These are phyloP conservation scores for Apteryx owenii DNA, from an alignment of 2,113 vertebrate species.

Conservation along the genomic window DNA sequence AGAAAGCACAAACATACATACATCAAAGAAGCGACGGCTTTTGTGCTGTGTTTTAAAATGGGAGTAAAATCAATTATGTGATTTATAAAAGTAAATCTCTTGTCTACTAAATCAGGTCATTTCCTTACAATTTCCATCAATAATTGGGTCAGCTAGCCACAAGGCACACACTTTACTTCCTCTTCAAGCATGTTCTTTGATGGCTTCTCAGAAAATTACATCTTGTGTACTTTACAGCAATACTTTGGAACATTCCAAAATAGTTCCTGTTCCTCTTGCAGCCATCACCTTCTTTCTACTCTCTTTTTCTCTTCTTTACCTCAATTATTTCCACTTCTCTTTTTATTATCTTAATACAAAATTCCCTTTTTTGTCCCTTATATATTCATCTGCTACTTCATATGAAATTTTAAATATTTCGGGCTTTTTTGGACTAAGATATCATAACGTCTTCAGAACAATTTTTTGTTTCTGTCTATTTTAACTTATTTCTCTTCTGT, in stretches of 20 bases:
- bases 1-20: neutral
- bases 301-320: neutral
- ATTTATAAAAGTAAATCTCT: neutral
- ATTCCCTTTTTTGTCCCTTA: neutral
- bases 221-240: neutral
- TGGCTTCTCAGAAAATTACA: conserved; percentile 50
- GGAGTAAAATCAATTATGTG: neutral
- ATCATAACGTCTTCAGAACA: neutral
- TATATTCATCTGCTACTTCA: neutral
- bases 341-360: neutral
- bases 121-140: neutral
- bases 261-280: neutral
- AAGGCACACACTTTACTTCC: conserved; percentile 24
- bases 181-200: neutral
- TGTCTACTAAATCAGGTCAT: neutral
- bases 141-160: conserved; percentile 52
- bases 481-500: neutral
- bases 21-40: neutral
- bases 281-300: neutral
- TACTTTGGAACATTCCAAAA: neutral
- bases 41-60: neutral
- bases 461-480: neutral
- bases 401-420: neutral
- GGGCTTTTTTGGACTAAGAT: neutral
- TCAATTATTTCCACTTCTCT: neutral